A percentile compares a stretch with the other conserved stretches of the same genome.
Evolutionary conservation across 1,140 invertebrate species (phyloP).

Genomic region (Aethina tumida): DNA sequence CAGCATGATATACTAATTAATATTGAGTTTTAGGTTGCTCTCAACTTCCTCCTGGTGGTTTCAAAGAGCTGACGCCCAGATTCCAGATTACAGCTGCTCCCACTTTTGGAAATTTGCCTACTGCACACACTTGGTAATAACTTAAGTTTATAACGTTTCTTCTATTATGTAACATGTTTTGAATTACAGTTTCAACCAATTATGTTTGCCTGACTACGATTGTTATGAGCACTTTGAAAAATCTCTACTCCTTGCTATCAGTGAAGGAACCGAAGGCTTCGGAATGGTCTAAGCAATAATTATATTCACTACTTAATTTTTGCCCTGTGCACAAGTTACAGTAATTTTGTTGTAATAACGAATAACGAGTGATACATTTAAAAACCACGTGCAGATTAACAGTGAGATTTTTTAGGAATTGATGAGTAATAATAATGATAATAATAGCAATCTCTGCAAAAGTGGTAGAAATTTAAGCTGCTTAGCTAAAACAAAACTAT

Average conservation of each 20-base stretch:
- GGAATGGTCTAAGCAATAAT: constrained; percentile 64
- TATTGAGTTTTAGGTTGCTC: too few species aligned
- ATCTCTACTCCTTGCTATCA: constrained; percentile 81
- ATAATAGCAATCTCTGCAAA: too few species aligned
- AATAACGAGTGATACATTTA: too few species aligned
- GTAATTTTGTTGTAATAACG: constrained; percentile 4
- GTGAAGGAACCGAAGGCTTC: constrained; percentile 92
- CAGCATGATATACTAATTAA: too few species aligned
- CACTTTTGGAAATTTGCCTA: constrained; percentile 82
- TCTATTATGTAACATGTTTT: too few species aligned
- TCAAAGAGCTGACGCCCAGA: constrained; percentile 74
- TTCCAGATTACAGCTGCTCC: constrained; percentile 86
- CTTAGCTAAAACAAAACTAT: too few species aligned
- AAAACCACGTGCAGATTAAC: too few species aligned
- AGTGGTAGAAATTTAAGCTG: too few species aligned
- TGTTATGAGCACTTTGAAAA: constrained; percentile 89
- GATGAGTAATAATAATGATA: too few species aligned
- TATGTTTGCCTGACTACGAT: constrained; percentile 91
- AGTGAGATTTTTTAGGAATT: too few species aligned
- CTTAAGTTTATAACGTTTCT: constrained; percentile 5
- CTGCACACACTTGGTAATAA: constrained; percentile 81
- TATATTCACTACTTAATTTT: constrained; percentile 2
- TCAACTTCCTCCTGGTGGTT: constrained; percentile 85
- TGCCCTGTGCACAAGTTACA: not conserved
- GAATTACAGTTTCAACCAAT: constrained; percentile 88